Conservation (phyloP, 1,140 invertebrate species). For the Drosophila nikananu region DNA sequence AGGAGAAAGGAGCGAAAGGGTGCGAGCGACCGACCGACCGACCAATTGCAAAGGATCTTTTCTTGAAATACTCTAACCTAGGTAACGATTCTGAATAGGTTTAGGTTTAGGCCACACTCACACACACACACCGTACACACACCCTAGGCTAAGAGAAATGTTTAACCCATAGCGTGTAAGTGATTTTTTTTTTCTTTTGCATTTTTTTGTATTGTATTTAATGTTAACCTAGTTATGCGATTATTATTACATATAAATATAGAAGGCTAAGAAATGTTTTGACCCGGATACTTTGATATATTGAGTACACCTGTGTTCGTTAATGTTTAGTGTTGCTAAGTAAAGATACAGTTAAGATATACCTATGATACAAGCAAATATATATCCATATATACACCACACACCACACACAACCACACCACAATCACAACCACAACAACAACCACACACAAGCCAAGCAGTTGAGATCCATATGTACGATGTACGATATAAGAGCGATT, state of each 20-base stretch:
- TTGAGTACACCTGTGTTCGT: conserved; percentile 80
- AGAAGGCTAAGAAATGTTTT: conserved; percentile 54
- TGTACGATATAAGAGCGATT: conserved; percentile 35
- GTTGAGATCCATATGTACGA: conserved; percentile 47
- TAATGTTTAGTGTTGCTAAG: conserved; percentile 66
- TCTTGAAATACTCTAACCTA: conserved; percentile 44
- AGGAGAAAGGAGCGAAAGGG: conserved; percentile 26
- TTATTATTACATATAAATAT: conserved; percentile 11
- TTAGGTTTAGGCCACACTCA: conserved; percentile 15
- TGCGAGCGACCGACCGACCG: conserved; percentile 83
- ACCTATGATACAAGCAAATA: conserved; percentile 44
- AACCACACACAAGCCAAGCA: conserved; percentile 23
- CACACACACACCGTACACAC: conserved; percentile 14
- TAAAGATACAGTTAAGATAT: conserved; percentile 50
- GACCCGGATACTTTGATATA: conserved; percentile 76
- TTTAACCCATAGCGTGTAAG: conserved; percentile 30
- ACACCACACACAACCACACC: conserved; percentile 9
- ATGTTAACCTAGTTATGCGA: conserved; percentile 31
- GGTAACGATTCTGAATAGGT: conserved; percentile 30
- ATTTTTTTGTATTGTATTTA: conserved; percentile 51
- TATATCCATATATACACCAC: conserved; percentile 28
- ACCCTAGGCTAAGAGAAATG: conserved; percentile 30
- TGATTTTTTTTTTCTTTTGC: conserved; percentile 39
- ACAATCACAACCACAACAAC: conserved; percentile 12
- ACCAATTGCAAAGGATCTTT: conserved; percentile 73